Base-by-base conservation (phyloP, 1,140 invertebrate species). In the Drosophila bocqueti region DNA sequence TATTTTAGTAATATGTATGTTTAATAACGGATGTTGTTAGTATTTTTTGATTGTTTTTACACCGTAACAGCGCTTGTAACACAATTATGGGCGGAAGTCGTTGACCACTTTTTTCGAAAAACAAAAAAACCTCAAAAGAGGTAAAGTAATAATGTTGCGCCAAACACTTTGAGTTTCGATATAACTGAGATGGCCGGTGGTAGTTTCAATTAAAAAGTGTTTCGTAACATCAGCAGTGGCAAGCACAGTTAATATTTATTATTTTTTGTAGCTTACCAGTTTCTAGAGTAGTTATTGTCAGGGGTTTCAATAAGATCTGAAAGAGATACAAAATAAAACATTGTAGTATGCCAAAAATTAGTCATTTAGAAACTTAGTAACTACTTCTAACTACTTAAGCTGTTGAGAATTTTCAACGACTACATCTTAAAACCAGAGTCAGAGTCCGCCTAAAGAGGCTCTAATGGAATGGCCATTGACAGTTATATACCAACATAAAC, bases 231-330 rank as follows among this genome's bases (percentile, higher is more conserved):
- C 63, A 61, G 38, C 43, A 50, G 31, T 38, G n/a, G 50, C 47
- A 57, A 18, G 31, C 18, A 16, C 26, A 46, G 26, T 49, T 46
- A 40, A 49, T 45, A 43, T 9, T 10, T 8, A 40, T 15, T 7
- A 24, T 47, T 40, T 18, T 21, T 45, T 43, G 1, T 18, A 36
- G 65, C 83, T 76, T 57, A 86, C 83, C 79, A 40, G 55, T 55
- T 71, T 40, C 60, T 62, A 60, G 71, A 67, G n/a, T 34, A 57
- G 38, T 79, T 86, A 86, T 86, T 86, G 79, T 86, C 83, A 66
- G 49, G 45, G 24, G 26, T 47, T 73, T 36, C 46, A 67, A 45
- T 42, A 62, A 62, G 34, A 61, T 82, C 83, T 86, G 71, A 13
- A 84, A 69, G 21, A 45, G 18, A 36, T 57, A 24, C 40, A 78